phyloP scores from a whole-genome alignment of 2,113 vertebrate genomes.

The Argyrosomus japonicus region DNA sequence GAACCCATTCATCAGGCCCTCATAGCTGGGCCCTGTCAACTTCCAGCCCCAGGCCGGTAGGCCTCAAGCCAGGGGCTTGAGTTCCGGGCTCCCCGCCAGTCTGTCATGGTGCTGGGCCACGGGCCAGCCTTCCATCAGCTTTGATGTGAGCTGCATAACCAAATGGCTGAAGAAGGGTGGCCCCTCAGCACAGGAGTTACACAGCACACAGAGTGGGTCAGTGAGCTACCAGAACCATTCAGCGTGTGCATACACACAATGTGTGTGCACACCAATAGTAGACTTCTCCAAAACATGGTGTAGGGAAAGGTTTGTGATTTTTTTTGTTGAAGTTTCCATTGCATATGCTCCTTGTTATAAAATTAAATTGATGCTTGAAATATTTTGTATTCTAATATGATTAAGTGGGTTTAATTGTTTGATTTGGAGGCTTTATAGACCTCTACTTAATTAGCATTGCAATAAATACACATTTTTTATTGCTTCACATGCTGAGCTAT shows the following conservation, averaged over 20 bases:
- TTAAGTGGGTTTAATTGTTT: conserved; percentile 92
- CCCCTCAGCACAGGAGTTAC: conserved; percentile 88
- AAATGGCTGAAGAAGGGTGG: conserved; percentile 92
- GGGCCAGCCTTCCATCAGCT: conserved; percentile 92
- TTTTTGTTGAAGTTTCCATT: conserved; percentile 88
- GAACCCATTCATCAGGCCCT: conserved; percentile 90
- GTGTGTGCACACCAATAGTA: conserved; percentile 15
- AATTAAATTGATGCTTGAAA: conserved; percentile 88
- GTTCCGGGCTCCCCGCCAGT: conserved; percentile 91
- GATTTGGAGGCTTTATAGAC: conserved; percentile 90
- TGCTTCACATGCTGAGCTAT: conserved; percentile 64
- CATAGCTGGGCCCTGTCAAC: conserved; percentile 89
- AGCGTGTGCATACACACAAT: conserved; percentile 38
- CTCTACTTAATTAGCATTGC: conserved; percentile 91
- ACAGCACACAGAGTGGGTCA: conserved; percentile 86
- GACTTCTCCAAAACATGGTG: conserved; percentile 38
- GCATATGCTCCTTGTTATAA: conserved; percentile 88
- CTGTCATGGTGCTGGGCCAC: conserved; percentile 92
- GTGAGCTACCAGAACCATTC: conserved; percentile 62
- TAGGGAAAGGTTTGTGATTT: conserved; percentile 68
- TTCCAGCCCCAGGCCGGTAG: conserved; percentile 85
- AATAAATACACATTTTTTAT: conserved; percentile 90
- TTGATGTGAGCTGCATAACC: conserved; percentile 93
- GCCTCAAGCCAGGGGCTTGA: conserved; percentile 91
- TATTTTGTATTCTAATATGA: conserved; percentile 89